Base-by-base conservation (phyloP, 2,888 invertebrate genomes). In the Zaprionus obscuricornis region DNA sequence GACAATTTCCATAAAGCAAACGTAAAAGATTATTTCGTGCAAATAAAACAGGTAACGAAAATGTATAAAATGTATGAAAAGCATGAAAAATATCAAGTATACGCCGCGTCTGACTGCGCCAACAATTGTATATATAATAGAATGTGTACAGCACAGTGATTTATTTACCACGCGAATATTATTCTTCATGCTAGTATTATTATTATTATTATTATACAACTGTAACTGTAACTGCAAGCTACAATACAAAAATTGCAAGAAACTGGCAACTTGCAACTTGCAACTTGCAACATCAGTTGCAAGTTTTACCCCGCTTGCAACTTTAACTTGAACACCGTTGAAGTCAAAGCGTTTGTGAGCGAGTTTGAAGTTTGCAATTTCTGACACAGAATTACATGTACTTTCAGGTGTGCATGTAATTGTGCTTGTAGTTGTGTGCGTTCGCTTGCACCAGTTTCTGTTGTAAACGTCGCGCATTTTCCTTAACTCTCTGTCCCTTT, bases 341-440 rank as follows among this genome's bases (percentile, higher is more conserved):
- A n/a, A n/a, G n/a, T n/a, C n/a, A n/a, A n/a, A n/a, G n/a, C n/a
- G 18, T 60, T 17, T 27, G 26, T 37, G 29, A 39, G 45, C 37
- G 14, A 14, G 43, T 45, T 45, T 42, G 46, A 66, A 76, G 74
- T 85, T 79, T 69, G 74, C 69, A 67, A 78, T 81, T 76, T 65
- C 69, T 72, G 68, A 66, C 77, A 73, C 79, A 78, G 67, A 82
- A 81, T 79, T 83, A 68, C 74, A 79, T 75, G 76, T 76, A 79
- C 67, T 66, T 73, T 49, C 22, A 26, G 40, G 31, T 50, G 40
- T 49, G 51, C 70, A 64, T 63, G 66, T 77, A 66, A 83, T 83
- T 75, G 79, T 70, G 54, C 72, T 57, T 75, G 75, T 78, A 59
- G 58, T 62, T 63, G 54, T 67, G 67, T 40, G 59, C 54, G 43